Evolutionary conservation across 2,113 vertebrate genomes (phyloP), one percentile per base, ranked within the genome.

Genomic region (Octodon degus): DNA sequence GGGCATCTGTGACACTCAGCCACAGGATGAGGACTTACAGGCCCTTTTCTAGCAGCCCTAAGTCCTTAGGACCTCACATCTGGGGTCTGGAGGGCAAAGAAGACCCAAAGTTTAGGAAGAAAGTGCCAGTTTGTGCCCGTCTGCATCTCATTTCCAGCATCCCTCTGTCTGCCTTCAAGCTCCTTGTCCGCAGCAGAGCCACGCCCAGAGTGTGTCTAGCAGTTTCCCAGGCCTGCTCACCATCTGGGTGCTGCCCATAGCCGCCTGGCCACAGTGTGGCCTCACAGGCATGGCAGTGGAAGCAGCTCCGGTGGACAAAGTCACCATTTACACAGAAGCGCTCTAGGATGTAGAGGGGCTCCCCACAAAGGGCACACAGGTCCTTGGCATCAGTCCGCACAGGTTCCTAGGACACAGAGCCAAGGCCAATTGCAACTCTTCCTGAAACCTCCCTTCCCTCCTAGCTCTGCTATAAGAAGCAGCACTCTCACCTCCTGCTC

Each of bases 291-390:
- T 96, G 91, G 98, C 99, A 99, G 86, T 97, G 98, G 98, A 99
- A 99, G 98, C 99, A 99, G 97, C 98, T 98, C 4, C 99, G 99
- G 96, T 99, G 99, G 98, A 99, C 99, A 98, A 99, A 99, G 95
- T 94, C 98, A 91, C 99, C 99, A 60, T 99, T 98, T 0, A 99
- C 99, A 2, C 99, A 99, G 98, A 99, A 98, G n/a, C 99, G 98
- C 97, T 99, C 99, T 98, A 99, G 88, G 92, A 99, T 98, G 34
- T 99, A 99, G 19, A 99, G 98, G 13, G 97, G 98, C 80, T 97
- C 85, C 37, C 97, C 98, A 0, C 99, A 99, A 93, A 99, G 99
- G 96, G 99, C 99, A 91, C 99, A 99, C 88, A 98, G 97, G 63
- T 99, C 99, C 0, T 98, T 99, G 95, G 98, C 98, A 0, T 97